Base-by-base conservation (phyloP, 2,888 invertebrate genomes). In the Nomada ferruginata region DNA sequence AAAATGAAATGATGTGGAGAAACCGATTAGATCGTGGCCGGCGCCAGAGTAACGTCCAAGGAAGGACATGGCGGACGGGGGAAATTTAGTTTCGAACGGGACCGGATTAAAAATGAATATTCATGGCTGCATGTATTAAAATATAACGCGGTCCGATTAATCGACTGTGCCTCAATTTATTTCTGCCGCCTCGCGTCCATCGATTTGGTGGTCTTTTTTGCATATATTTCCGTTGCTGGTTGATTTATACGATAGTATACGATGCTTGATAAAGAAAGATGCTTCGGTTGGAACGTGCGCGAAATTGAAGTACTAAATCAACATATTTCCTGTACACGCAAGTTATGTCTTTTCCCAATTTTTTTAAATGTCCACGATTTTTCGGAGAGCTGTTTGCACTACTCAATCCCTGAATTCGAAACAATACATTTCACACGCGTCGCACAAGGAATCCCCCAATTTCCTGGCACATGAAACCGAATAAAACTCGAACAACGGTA, bases 61-160 rank as follows among this genome's bases (percentile, higher is more conserved):
- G 57, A 68, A 23, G 29, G 50, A 15, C 29, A 7, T 5, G 26
- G 26, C 42, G 15, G 42, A 13, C 15, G 13, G 61, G 29, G 69
- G 36, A 20, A 47, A 42, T 76, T 70, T 70, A 59, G 47, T 64
- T 59, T 18, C 36, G 42, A 61, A 5, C 47, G 36, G 47, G 70
- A 20, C 61, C 57, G 57, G 66, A 72, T 77, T 77, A 80, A 70
- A 84, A 63, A 84, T 84, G 81, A 81, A 84, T 84, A 84, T 84
- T 81, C 81, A 84, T 77, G 81, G 61, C 55, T 68, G 55, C 74
- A 73, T 63, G 72, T 77, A 75, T 84, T 84, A 84, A 80, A 84
- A 84, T 65, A 75, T 84, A 81, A 77, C 81, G 68, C 64, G 57
- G 18, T 75, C 69, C 81, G 84, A 84, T 81, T 74, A 70, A 79